These are phyloP conservation scores for Cheiracanthium punctorium DNA, from an alignment of 2,888 invertebrate species.

Conservation along the genomic window DNA sequence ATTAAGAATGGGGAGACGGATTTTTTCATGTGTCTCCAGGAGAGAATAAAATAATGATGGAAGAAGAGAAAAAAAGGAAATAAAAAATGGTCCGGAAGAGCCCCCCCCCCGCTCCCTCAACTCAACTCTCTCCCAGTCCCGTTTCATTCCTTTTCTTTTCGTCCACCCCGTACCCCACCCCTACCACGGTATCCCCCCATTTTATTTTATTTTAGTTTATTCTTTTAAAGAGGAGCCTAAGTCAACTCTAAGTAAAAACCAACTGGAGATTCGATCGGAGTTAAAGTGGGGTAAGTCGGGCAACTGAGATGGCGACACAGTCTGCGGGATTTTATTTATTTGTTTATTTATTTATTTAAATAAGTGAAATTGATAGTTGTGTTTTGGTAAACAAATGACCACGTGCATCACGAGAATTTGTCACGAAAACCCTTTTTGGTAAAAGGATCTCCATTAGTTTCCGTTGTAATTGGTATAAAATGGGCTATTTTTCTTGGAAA, in stretches of 20 bases:
- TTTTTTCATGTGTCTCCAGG: slow-evolving; percentile 40
- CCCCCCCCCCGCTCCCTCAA: not conserved
- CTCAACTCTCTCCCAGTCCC: not conserved
- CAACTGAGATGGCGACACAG: slow-evolving; percentile 19
- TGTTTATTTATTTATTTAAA: no score
- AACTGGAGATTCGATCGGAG: slow-evolving; percentile 10
- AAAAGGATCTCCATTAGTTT: no score
- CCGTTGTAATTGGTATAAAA: no score
- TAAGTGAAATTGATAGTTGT: no score
- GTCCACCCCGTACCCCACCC: slow-evolving; percentile 9
- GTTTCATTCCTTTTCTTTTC: slow-evolving; percentile 35
- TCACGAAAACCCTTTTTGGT: no score
- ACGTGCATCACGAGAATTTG: no score
- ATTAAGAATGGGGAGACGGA: slow-evolving; percentile 56
- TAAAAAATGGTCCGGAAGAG: slow-evolving; percentile 36
- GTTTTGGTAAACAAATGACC: no score
- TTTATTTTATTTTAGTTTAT: no score
- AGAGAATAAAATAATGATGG: slow-evolving; percentile 30
- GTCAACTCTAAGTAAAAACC: slow-evolving; percentile 53
- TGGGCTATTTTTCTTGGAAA: no score
- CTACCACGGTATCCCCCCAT: not conserved
- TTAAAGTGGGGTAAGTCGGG: slow-evolving; percentile 27
- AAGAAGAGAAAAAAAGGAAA: slow-evolving; percentile 9
- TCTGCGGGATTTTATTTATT: not conserved
- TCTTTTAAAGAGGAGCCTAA: slow-evolving; percentile 37